Evolutionary conservation across 2,113 vertebrate genomes (phyloP).

Genomic region (Hypomesus transpacificus): DNA sequence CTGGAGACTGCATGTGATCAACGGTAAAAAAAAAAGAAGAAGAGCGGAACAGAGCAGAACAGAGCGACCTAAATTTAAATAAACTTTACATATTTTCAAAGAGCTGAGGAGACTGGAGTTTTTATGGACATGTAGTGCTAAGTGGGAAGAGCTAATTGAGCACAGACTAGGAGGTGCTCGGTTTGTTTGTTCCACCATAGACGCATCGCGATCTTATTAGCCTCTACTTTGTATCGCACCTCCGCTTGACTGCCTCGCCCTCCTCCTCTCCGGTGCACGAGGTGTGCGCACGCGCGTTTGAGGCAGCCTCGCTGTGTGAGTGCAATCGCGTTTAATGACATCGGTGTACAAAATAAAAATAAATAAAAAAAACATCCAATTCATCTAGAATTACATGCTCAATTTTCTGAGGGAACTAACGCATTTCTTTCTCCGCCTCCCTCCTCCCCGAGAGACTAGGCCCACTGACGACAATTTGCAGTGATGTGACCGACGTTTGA

Average conservation of each 20-base stretch:
- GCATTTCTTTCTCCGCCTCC: too few relatives aligned
- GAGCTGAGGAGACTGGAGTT: not conserved
- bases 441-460: too few relatives aligned
- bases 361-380: too few relatives aligned
- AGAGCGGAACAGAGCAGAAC: not conserved
- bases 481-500: not conserved
- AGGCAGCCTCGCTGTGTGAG: too few relatives aligned
- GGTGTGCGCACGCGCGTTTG: too few relatives aligned
- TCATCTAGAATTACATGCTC: too few relatives aligned
- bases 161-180: not conserved
- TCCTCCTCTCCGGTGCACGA: too few relatives aligned
- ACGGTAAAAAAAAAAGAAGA: not conserved
- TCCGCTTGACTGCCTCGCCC: not conserved
- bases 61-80: conserved; percentile 4
- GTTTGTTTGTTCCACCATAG: not conserved
- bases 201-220: not conserved
- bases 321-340: too few relatives aligned
- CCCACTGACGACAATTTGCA: too few relatives aligned
- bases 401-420: too few relatives aligned
- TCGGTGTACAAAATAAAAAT: too few relatives aligned
- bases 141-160: not conserved
- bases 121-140: not conserved
- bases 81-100: conserved; percentile 1
- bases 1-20: conserved; percentile 9
- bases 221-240: not conserved